Evolutionary conservation across 2,113 vertebrate species (phyloP).

Genomic region (Tyto alba): DNA sequence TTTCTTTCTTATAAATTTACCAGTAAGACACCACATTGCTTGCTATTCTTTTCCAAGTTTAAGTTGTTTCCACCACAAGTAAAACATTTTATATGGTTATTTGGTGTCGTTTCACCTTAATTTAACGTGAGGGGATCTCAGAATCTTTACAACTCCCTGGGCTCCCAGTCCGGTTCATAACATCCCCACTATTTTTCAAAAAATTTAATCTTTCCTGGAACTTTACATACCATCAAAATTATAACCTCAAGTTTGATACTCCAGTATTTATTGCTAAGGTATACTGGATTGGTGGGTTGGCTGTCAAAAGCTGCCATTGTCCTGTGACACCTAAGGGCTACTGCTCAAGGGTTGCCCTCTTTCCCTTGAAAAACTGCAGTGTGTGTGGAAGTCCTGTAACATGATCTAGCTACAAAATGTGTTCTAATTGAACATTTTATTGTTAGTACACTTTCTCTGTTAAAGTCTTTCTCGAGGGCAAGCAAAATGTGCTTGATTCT

Average conservation of each 20-base stretch:
- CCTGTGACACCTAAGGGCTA: too few relatives aligned
- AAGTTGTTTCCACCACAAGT: too few relatives aligned
- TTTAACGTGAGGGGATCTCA: too few relatives aligned
- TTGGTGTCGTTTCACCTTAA: too few relatives aligned
- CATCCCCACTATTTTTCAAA: not conserved
- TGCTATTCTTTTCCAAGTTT: too few relatives aligned
- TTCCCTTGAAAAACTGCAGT: not conserved
- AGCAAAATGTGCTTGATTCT: not conserved
- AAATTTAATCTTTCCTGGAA: not conserved
- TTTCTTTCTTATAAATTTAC: too few relatives aligned
- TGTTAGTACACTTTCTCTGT: not conserved
- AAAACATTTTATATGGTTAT: too few relatives aligned
- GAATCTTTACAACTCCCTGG: too few relatives aligned
- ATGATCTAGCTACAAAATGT: not conserved
- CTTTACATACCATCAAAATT: not conserved
- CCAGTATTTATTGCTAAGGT: not conserved
- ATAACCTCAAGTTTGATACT: not conserved
- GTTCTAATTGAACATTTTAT: not conserved
- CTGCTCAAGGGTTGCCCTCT: not conserved
- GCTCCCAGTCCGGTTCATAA: too few relatives aligned
- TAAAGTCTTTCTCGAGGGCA: not conserved
- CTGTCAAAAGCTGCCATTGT: not conserved
- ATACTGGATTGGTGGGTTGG: not conserved
- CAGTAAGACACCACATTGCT: too few relatives aligned
- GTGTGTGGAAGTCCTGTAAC: not conserved